These are phyloP conservation scores for Sceliomorpha sp. DNA, from an alignment of 2,888 invertebrate species.

Conservation along the genomic window DNA sequence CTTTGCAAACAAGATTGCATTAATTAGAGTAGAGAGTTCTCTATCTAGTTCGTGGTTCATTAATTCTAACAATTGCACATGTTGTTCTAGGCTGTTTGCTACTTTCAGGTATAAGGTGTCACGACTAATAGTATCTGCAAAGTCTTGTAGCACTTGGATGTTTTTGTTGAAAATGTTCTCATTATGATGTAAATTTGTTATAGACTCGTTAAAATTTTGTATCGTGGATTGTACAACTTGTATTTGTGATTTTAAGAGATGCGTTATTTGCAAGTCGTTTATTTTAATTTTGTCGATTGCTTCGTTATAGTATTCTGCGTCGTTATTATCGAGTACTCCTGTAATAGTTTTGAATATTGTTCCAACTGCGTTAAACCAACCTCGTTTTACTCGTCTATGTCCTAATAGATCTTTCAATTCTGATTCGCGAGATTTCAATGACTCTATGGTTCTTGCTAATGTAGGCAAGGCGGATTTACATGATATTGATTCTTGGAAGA, in stretches of 20 bases:
- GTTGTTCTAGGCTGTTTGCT: slow-evolving; percentile 5
- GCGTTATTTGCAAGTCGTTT: slow-evolving; percentile 42
- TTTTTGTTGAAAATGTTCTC: slow-evolving; percentile 14
- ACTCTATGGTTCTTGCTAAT: slow-evolving; percentile 4
- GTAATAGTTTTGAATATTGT: slow-evolving; percentile 61
- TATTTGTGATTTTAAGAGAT: slow-evolving; percentile 39
- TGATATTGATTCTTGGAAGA: no score
- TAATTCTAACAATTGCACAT: slow-evolving; percentile 6
- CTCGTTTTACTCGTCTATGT: slow-evolving; percentile 42
- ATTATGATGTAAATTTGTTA: slow-evolving; percentile 19
- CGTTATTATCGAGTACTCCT: slow-evolving; percentile 63
- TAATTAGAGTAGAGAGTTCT: slow-evolving; percentile 5
- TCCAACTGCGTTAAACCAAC: slow-evolving; percentile 58
- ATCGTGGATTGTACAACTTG: slow-evolving; percentile 32
- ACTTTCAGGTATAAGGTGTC: slow-evolving; percentile 7
- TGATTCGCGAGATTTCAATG: slow-evolving; percentile 17
- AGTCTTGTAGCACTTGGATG: slow-evolving; percentile 2
- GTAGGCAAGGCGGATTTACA: background rate
- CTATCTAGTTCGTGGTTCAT: slow-evolving; percentile 10
- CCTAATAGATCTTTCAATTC: slow-evolving; percentile 30
- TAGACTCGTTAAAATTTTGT: slow-evolving; percentile 61
- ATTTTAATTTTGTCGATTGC: slow-evolving; percentile 54
- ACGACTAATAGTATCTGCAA: slow-evolving; percentile 3
- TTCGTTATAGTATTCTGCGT: slow-evolving; percentile 60
- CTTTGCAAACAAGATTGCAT: slow-evolving; percentile 14